Percentiles rank a stretch among this genome's conserved stretches.
phyloP scores from a whole-genome alignment of 2,797 vertebrate species.

The Enteromius treurensis region DNA sequence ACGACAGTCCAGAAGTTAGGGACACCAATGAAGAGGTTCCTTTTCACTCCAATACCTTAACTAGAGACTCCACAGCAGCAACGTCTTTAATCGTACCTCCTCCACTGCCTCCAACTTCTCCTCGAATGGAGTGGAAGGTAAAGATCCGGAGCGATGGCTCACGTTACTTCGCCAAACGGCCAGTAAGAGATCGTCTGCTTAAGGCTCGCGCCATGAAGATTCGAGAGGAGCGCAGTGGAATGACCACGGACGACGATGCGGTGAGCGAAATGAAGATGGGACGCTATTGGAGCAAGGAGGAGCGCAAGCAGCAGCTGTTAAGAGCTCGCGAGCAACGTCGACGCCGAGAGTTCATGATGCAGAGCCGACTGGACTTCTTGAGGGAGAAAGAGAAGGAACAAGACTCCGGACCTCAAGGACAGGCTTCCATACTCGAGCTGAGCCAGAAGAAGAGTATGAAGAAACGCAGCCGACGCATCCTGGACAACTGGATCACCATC shows the following conservation, averaged over 20 bases:
- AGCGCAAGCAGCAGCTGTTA: constrained; percentile 85
- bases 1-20: constrained; percentile 25
- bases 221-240: constrained; percentile 85
- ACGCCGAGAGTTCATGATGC: constrained; percentile 85
- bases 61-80: constrained; percentile 8
- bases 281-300: constrained; percentile 88
- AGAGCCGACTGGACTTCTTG: constrained; percentile 83
- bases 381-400: constrained; percentile 61
- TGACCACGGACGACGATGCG: constrained; percentile 85
- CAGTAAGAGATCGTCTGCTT: constrained; percentile 83
- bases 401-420: constrained; percentile 60
- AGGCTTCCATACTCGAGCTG: constrained; percentile 73
- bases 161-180: constrained; percentile 83
- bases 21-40: constrained; percentile 36
- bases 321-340: constrained; percentile 81
- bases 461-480: constrained; percentile 82
- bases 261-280: constrained; percentile 87
- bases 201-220: constrained; percentile 87
- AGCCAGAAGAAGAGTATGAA: constrained; percentile 83
- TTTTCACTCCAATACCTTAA: constrained; percentile 45
- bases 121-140: constrained; percentile 85
- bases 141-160: constrained; percentile 83
- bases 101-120: constrained; percentile 57
- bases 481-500: constrained; percentile 90
- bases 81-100: constrained; percentile 59